Base-by-base conservation (phyloP, 2,113 vertebrate species). In the Cochlearius cochlearius region DNA sequence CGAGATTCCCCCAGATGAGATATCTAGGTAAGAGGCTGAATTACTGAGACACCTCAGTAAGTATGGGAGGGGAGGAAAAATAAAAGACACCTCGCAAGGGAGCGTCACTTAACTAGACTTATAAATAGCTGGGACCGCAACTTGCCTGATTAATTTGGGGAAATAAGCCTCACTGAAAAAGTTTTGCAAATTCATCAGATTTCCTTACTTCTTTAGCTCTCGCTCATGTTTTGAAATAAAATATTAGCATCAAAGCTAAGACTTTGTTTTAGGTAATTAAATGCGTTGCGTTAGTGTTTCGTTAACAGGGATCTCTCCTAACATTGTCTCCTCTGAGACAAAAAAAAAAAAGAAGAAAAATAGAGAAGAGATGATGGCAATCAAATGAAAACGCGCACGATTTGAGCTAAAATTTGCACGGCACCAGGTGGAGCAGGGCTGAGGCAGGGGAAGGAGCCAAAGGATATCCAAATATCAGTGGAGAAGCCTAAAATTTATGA, bases 71-170 rank as follows among this genome's bases (percentile, higher is more conserved):
- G 41, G 43, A 52, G 62, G 12, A 47, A 49, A 41, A 53, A 49
- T 63, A 75, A 94, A 82, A 91, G 49, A 59, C 64, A 80, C 92
- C 90, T 97, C 90, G 20, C 92, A 67, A 66, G 96, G 96, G 97
- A 98, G 34, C 88, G 91, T 52, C 73, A 72, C 94, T 98, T 98
- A 98, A 97, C 96, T 84, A 98, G 98, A 97, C 98, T 97, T 98
- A 98, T 97, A 98, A 98, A 98, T 98, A 98, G 97, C 95, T 56
- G 79, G 55, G 78, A 84, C 95, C 95, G 88, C 82, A 96, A 79
- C 95, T 90, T 58, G 7, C 77, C 95, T 97, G 98, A 97, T 98
- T 98, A 98, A 98, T 98, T 95, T 96, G 92, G 95, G 91, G 88
- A 92, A 96, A 97, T 90, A 94, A 97, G 58, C 30, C 81, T 94